Conservation (phyloP, 2,113 vertebrate species). For the Lanius ludovicianus region DNA sequence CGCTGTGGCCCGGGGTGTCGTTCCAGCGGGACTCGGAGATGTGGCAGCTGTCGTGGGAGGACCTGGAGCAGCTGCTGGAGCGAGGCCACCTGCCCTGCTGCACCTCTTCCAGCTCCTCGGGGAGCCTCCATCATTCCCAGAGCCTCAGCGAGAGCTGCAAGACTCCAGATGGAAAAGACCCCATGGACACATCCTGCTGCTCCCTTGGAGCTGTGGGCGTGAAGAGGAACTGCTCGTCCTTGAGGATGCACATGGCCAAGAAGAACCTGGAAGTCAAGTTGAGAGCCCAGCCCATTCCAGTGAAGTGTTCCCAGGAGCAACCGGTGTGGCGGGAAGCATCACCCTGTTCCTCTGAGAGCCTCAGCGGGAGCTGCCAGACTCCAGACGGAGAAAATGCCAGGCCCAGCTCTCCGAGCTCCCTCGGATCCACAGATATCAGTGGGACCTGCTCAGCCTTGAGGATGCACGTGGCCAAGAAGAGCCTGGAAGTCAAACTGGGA, state of each 20-base stretch:
- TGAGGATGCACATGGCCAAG: not conserved
- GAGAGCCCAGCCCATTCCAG: accelerated
- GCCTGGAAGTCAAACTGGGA: not conserved
- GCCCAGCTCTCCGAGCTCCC: not conserved
- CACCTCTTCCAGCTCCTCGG: not conserved
- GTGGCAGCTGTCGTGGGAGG: not conserved
- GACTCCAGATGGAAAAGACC: accelerated
- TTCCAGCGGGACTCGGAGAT: not conserved
- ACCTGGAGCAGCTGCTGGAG: not conserved
- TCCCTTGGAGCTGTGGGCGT: accelerated
- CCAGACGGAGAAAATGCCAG: accelerated
- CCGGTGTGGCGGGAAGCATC: not conserved
- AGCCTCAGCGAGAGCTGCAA: not conserved
- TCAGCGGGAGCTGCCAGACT: not conserved
- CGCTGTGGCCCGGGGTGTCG: not conserved
- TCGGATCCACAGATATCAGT: accelerated
- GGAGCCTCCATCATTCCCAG: not conserved
- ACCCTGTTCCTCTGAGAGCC: accelerated
- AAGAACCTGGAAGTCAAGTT: not conserved
- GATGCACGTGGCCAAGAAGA: not conserved
- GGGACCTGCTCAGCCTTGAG: not conserved
- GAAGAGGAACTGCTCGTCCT: accelerated
- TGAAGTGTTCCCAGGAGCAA: not conserved
- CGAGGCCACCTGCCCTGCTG: not conserved
- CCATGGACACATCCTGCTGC: accelerated